phyloP scores from a whole-genome alignment of 2,113 vertebrate genomes.

The Trichomycterus rosablanca region DNA sequence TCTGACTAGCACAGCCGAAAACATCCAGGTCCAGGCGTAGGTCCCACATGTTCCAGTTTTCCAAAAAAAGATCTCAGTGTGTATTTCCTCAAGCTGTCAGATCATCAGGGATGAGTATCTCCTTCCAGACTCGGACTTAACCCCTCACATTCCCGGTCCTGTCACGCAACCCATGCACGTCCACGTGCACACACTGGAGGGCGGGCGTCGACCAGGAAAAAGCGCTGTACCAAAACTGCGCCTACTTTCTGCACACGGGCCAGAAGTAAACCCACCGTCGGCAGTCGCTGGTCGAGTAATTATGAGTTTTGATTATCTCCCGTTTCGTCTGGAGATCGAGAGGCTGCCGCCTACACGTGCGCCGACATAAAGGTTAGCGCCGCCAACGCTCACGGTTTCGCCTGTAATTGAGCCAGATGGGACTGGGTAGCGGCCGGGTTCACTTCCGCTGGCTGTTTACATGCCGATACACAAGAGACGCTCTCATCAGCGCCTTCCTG shows the following conservation, averaged over 20 bases:
- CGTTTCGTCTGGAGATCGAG: constrained; percentile 62
- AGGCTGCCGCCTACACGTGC: constrained; percentile 56
- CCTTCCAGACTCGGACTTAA: no score
- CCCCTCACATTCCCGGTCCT: no score
- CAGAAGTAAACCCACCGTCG: constrained; percentile 48
- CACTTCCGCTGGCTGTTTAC: constrained; percentile 67
- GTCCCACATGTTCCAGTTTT: no score
- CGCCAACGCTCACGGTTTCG: constrained; percentile 68
- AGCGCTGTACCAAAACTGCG: constrained; percentile 31
- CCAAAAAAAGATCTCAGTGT: no score
- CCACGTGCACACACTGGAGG: no score
- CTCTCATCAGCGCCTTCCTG: constrained; percentile 58
- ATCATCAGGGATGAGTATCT: no score
- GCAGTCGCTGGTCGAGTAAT: constrained; percentile 64
- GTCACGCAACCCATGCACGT: no score
- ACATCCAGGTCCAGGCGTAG: no score
- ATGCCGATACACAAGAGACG: constrained; percentile 58
- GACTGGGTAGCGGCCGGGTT: constrained; percentile 71
- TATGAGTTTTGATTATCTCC: constrained; percentile 71
- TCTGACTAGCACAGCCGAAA: no score
- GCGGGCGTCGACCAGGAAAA: no score
- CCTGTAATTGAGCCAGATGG: constrained; percentile 79
- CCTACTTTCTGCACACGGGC: constrained; percentile 28
- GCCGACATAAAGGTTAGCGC: constrained; percentile 60
- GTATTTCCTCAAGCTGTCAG: no score